phyloP scores from a whole-genome alignment of 2,888 invertebrate genomes.

The Campoletis raptor region DNA sequence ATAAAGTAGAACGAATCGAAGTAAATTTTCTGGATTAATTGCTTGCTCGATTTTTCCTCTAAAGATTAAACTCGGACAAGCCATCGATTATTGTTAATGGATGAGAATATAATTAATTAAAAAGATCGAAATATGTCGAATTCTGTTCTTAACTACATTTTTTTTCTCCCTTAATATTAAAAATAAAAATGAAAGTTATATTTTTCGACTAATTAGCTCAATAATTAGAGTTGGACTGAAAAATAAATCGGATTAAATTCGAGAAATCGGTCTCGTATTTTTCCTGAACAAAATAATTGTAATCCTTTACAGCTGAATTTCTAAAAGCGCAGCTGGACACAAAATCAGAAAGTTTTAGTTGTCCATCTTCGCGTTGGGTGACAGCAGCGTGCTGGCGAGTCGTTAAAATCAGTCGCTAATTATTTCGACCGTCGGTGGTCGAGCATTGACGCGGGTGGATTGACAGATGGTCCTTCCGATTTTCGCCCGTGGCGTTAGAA shows the following conservation, averaged over 20 bases:
- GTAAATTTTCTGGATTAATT: background rate
- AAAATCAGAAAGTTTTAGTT: conserved; percentile 62
- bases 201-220: background rate
- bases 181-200: background rate
- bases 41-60: background rate
- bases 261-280: background rate
- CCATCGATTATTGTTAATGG: background rate
- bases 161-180: background rate
- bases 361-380: conserved; percentile 50
- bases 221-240: background rate
- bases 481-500: conserved; percentile 39
- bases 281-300: conserved; percentile 56
- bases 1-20: background rate
- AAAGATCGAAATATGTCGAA: background rate
- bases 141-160: background rate
- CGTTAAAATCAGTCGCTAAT: conserved; percentile 73
- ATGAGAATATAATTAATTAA: background rate
- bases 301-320: conserved; percentile 68
- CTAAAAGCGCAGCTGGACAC: conserved; percentile 48
- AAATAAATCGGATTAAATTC: background rate
- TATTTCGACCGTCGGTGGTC: conserved; percentile 61
- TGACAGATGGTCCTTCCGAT: conserved; percentile 73
- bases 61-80: background rate
- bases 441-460: conserved; percentile 49
- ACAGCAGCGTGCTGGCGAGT: conserved; percentile 42